phyloP scores from a whole-genome alignment of 1,140 invertebrate genomes.

The Saccostrea echinata region DNA sequence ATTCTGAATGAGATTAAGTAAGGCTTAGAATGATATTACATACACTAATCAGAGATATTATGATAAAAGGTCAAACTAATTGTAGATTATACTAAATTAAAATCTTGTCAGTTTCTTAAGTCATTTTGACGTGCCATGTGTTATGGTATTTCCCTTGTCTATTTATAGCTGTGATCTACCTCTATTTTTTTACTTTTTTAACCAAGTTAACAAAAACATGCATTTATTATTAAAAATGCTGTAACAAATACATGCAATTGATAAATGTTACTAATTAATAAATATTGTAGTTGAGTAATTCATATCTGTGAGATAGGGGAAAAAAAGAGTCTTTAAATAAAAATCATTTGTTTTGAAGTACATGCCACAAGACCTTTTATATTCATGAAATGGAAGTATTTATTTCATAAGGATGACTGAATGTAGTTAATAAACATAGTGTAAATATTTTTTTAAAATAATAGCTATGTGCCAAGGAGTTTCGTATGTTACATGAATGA shows the following conservation, averaged over 20 bases:
- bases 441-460: slow-evolving; percentile 11
- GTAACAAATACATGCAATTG: not conserved
- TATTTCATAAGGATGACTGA: not conserved
- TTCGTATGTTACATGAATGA: not conserved
- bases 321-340: not conserved
- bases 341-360: not conserved
- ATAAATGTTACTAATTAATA: not conserved
- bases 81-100: not conserved
- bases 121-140: not conserved
- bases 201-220: not conserved
- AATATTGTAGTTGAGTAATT: not conserved
- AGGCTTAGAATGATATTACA: not conserved
- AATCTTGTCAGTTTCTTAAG: not conserved
- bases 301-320: not conserved
- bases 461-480: slow-evolving; percentile 14
- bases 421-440: not conserved
- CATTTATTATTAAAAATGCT: not conserved
- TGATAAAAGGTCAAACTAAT: not conserved
- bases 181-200: not conserved
- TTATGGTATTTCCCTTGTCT: slow-evolving; percentile 4
- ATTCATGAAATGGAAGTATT: not conserved
- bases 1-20: not conserved
- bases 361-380: not conserved
- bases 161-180: slow-evolving; percentile 25
- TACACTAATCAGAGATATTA: not conserved